phyloP scores from a whole-genome alignment of 2,797 vertebrate species.

The Florisuga fusca region DNA sequence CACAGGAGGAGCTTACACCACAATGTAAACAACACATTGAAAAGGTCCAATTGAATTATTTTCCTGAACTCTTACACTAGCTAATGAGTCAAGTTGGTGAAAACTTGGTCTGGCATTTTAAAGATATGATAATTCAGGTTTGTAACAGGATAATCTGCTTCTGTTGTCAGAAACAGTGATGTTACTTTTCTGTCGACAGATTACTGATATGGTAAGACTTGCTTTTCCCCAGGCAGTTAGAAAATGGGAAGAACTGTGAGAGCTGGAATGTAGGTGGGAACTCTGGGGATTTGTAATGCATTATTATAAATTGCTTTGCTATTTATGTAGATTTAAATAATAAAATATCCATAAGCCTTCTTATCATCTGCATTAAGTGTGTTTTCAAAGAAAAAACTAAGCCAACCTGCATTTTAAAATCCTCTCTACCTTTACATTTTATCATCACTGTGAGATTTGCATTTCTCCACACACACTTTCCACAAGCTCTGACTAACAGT shows the following conservation, averaged over 20 bases:
- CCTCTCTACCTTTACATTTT: not conserved
- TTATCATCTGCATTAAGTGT: conserved; percentile 19
- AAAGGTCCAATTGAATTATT: not conserved
- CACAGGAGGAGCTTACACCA: not conserved
- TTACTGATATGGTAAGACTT: not conserved
- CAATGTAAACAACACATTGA: not conserved
- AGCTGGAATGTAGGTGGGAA: not conserved
- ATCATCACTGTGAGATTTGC: not conserved
- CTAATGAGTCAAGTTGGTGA: not conserved
- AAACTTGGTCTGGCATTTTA: not conserved
- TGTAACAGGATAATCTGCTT: not conserved
- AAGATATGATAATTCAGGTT: not conserved
- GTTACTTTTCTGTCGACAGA: not conserved
- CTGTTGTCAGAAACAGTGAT: conserved; percentile 12
- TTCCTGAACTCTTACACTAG: not conserved
- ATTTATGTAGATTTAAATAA: conserved; percentile 58
- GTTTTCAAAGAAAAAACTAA: conserved; percentile 21
- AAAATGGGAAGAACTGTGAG: not conserved
- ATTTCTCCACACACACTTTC: not conserved
- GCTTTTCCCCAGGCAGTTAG: not conserved
- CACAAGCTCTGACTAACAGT: not conserved
- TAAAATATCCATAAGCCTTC: conserved; percentile 29
- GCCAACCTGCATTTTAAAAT: not conserved
- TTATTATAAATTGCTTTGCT: conserved; percentile 44
- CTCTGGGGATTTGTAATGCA: conserved; percentile 38